Evolutionary conservation across 2,113 vertebrate genomes (phyloP).

Genomic region (Caloenas nicobarica): DNA sequence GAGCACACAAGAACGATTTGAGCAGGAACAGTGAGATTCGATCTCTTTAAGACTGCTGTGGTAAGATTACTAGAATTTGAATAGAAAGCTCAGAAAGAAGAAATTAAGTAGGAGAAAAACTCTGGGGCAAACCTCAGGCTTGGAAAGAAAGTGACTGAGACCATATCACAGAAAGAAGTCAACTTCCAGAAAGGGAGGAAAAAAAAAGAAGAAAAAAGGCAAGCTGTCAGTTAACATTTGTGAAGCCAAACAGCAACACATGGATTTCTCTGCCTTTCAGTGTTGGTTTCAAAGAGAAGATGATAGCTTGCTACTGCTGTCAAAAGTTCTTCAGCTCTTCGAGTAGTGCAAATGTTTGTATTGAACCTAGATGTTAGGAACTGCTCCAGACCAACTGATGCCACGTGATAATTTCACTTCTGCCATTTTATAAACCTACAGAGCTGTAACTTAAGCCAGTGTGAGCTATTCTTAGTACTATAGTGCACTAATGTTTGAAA

Average conservation of each 20-base stretch:
- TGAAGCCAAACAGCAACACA: background rate
- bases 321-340: background rate
- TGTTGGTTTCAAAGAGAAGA: background rate
- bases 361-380: background rate
- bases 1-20: fast-evolving
- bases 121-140: background rate
- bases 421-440: background rate
- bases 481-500: background rate
- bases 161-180: background rate
- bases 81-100: background rate
- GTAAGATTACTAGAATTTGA: background rate
- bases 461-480: background rate
- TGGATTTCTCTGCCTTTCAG: background rate
- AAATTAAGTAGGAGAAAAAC: background rate
- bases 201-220: background rate
- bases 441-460: background rate
- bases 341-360: background rate
- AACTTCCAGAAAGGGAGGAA: background rate
- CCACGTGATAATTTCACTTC: background rate
- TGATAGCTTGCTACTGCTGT: background rate
- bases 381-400: background rate
- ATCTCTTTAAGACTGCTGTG: background rate
- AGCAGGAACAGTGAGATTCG: background rate
- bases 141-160: background rate
- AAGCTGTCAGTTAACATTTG: background rate